These are phyloP conservation scores for Ammodytes marinus DNA, from an alignment of 2,113 vertebrate species.

Conservation along the genomic window DNA sequence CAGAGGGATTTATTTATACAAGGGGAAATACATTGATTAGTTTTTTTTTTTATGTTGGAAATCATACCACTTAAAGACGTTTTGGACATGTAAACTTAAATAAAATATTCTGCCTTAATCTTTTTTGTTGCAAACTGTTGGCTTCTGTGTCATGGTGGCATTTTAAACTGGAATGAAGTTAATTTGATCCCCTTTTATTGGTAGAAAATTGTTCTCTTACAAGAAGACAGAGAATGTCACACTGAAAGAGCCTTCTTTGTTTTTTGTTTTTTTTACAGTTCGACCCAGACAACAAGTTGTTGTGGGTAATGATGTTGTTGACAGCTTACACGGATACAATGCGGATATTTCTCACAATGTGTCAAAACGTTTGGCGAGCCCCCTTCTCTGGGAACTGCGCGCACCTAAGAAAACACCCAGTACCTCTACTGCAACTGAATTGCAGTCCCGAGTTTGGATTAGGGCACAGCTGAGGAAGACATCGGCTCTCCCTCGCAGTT, in stretches of 20 bases:
- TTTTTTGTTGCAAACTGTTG: neutral
- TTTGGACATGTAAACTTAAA: too few species aligned
- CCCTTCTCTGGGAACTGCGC: slow-evolving; percentile 82
- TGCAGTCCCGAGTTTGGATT: slow-evolving; percentile 78
- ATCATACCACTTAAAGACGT: neutral
- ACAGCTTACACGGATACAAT: slow-evolving; percentile 82
- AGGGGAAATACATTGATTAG: neutral
- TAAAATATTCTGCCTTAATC: neutral
- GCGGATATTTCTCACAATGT: slow-evolving; percentile 86
- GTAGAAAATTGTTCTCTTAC: neutral
- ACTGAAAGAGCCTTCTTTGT: neutral
- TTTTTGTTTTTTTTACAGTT: neutral
- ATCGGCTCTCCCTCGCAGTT: slow-evolving; percentile 79
- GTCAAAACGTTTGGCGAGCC: slow-evolving; percentile 87
- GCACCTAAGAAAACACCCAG: slow-evolving; percentile 95
- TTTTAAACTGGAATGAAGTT: neutral
- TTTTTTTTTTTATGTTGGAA: neutral
- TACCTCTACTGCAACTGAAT: slow-evolving; percentile 85
- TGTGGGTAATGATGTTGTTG: slow-evolving; percentile 67
- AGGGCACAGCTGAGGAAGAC: slow-evolving; percentile 95
- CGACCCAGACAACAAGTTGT: neutral
- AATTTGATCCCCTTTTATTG: neutral
- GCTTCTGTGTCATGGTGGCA: neutral
- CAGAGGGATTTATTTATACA: too few species aligned
- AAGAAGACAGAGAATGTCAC: neutral